A percentile compares a stretch with the other conserved stretches of the same genome.
phyloP scores from a whole-genome alignment of 2,888 invertebrate genomes.

The Sarcophaga subvicina region DNA sequence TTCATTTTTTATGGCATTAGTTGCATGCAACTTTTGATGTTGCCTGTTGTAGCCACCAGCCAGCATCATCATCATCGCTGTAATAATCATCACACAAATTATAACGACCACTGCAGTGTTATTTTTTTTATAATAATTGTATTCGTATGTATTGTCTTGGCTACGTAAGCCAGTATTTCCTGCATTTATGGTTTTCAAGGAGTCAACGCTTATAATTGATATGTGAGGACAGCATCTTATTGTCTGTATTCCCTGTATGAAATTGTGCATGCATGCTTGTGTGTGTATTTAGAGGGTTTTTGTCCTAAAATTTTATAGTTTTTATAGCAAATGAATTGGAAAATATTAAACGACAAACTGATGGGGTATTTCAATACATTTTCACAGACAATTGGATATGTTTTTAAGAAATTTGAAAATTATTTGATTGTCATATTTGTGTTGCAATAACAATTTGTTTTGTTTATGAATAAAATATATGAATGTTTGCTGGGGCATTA shows the following conservation, averaged over 20 bases:
- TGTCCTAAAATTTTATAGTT: slow-evolving; percentile 51
- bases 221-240: slow-evolving; percentile 7
- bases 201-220: slow-evolving; percentile 57
- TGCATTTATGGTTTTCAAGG: slow-evolving; percentile 43
- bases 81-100: slow-evolving; percentile 47
- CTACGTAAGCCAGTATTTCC: slow-evolving; percentile 26
- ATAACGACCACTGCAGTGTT: slow-evolving; percentile 62
- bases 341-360: slow-evolving; percentile 52
- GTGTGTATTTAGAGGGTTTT: slow-evolving; percentile 9
- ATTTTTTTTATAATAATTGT: neutral
- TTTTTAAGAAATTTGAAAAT: slow-evolving; percentile 25
- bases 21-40: slow-evolving; percentile 21
- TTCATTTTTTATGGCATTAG: slow-evolving; percentile 11
- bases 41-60: slow-evolving; percentile 23
- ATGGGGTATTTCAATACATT: slow-evolving; percentile 31
- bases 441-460: slow-evolving; percentile 2
- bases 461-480: neutral
- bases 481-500: too few species aligned
- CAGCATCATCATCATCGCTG: slow-evolving; percentile 23
- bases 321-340: slow-evolving; percentile 59
- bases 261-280: neutral
- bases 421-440: slow-evolving; percentile 12
- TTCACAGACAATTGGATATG: slow-evolving; percentile 64
- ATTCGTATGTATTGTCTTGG: neutral
- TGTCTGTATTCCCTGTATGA: neutral